A percentile compares a stretch with the other conserved stretches of the same genome.
phyloP scores from a whole-genome alignment of 92 coral and sea anemone species.

The Umimayanthus kanabou region DNA sequence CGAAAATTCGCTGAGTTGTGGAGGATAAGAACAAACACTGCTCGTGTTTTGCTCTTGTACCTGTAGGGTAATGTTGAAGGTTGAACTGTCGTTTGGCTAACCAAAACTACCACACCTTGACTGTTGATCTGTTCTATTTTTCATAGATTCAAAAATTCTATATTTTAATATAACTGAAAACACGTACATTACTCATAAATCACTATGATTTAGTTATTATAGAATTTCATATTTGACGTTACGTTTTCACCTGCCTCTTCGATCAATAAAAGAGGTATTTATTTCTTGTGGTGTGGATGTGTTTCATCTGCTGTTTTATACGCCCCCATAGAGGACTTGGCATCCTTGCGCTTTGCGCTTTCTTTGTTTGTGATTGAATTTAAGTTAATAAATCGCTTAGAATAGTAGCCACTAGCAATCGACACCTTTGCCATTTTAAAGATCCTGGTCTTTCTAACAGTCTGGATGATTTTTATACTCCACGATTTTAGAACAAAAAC shows the following conservation, averaged over 20 bases:
- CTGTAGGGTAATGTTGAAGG: not conserved
- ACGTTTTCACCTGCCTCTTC: not conserved
- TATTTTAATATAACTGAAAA: no score
- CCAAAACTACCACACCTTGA: not conserved
- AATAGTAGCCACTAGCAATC: no score
- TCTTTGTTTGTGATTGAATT: no score
- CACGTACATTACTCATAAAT: not conserved
- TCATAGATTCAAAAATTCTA: not conserved
- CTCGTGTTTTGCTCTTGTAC: no score
- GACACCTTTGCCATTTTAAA: no score
- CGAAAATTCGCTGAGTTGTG: not conserved
- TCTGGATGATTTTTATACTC: no score
- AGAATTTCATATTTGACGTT: not conserved
- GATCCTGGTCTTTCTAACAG: no score
- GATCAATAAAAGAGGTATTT: not conserved
- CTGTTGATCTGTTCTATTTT: not conserved
- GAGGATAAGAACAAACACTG: no score
- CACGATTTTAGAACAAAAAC: no score
- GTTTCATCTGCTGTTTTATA: not conserved
- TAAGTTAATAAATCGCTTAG: no score
- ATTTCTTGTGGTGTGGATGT: not conserved
- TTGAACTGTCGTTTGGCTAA: not conserved
- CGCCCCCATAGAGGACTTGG: no score
- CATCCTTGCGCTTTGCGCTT: no score
- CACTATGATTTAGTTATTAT: not conserved